Evolutionary conservation across 2,888 invertebrate species (phyloP).

Genomic region (Amphipoea oculea): DNA sequence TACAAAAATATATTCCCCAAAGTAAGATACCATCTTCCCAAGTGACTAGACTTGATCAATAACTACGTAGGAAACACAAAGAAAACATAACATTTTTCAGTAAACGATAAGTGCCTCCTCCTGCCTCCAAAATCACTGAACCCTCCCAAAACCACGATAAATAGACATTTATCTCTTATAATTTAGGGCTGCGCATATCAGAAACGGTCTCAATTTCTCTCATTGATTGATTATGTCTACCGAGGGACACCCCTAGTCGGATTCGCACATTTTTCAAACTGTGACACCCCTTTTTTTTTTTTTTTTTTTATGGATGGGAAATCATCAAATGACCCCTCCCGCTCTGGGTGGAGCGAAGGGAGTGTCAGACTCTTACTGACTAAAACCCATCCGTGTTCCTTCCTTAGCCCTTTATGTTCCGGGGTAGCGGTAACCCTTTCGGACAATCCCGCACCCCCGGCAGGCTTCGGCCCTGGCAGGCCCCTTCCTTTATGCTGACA

Average conservation of each 20-base stretch:
- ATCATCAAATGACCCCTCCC: too few relatives aligned
- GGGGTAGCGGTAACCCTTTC: too few relatives aligned
- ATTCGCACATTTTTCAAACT: slow-evolving; percentile 78
- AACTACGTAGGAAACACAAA: background rate
- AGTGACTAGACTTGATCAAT: background rate
- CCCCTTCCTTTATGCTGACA: too few relatives aligned
- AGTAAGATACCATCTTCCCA: background rate
- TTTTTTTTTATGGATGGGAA: too few relatives aligned
- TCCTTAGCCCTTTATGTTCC: too few relatives aligned
- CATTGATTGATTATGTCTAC: slow-evolving; percentile 77
- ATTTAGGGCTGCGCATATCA: slow-evolving; percentile 64
- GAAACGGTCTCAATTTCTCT: slow-evolving; percentile 77
- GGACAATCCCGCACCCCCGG: too few relatives aligned
- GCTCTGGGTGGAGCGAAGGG: too few relatives aligned
- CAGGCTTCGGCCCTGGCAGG: too few relatives aligned
- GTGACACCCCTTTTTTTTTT: slow-evolving; percentile 70
- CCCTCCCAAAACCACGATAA: slow-evolving; percentile 52
- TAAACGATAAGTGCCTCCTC: slow-evolving; percentile 2
- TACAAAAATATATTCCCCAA: background rate
- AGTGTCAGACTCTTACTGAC: too few relatives aligned
- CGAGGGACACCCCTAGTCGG: slow-evolving; percentile 67
- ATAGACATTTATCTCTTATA: slow-evolving; percentile 57
- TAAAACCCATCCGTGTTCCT: too few relatives aligned
- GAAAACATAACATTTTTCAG: background rate
- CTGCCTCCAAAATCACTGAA: slow-evolving; percentile 37